Evolutionary conservation across 1,140 invertebrate genomes (phyloP).

Genomic region (Lepidurus couesii): DNA sequence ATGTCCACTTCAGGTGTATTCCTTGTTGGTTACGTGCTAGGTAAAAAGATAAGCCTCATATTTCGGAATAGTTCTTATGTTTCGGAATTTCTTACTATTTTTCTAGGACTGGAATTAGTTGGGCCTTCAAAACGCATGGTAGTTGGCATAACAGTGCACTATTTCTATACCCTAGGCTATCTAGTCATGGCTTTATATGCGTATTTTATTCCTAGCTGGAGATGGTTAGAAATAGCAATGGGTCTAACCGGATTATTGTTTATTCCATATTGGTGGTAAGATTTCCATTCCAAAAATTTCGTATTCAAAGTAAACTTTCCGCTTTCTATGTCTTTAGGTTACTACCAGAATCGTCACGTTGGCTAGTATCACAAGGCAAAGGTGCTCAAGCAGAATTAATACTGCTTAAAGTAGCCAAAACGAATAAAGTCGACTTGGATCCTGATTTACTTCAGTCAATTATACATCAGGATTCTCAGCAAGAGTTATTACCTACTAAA

Average conservation of each 20-base stretch:
- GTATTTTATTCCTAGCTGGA: conserved; percentile 67
- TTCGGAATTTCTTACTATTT: conserved; percentile 27
- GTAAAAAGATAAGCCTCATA: conserved; percentile 45
- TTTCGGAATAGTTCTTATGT: not conserved
- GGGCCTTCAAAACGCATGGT: conserved; percentile 64
- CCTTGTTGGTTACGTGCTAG: conserved; percentile 69
- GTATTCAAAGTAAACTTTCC: not conserved
- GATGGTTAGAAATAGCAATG: conserved; percentile 63
- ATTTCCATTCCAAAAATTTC: not conserved
- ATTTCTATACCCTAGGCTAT: conserved; percentile 72
- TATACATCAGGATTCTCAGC: not conserved
- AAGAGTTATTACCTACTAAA: not conserved
- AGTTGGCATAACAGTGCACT: conserved; percentile 66
- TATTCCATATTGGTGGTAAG: conserved; percentile 68
- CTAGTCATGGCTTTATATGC: conserved; percentile 64
- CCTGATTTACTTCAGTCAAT: not conserved
- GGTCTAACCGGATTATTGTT: conserved; percentile 67
- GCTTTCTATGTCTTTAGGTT: conserved; percentile 44
- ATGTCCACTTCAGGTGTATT: conserved; percentile 69
- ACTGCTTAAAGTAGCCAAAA: not conserved
- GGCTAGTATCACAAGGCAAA: not conserved
- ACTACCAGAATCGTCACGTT: not conserved
- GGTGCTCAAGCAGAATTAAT: not conserved
- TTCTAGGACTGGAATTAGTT: conserved; percentile 75
- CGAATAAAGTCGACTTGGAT: conserved; percentile 42